Percentiles rank a stretch among this genome's conserved stretches.
Conservation (phyloP, 2,888 invertebrate genomes). For the Petrolisthes cinctipes region DNA sequence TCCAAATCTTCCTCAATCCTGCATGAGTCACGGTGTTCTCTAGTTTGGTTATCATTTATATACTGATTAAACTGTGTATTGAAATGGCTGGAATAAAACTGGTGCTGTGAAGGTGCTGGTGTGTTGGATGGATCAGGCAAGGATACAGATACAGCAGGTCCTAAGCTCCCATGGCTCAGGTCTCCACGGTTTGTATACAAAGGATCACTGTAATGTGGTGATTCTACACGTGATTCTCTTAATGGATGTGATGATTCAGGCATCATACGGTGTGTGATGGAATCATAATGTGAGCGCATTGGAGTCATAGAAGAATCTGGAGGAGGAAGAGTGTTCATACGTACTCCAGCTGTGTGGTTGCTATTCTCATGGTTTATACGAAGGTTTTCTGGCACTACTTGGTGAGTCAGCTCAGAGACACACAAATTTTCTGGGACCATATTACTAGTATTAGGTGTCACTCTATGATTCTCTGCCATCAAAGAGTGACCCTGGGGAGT, state of each 20-base stretch:
- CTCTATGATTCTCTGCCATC: conserved; percentile 62
- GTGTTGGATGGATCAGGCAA: conserved; percentile 52
- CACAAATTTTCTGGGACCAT: conserved; percentile 65
- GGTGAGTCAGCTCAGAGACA: conserved; percentile 57
- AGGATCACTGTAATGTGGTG: conserved; percentile 51
- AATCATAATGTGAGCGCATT: conserved; percentile 61
- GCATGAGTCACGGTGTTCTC: conserved; percentile 35
- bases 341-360: conserved; percentile 17
- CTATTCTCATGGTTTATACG: conserved; percentile 45
- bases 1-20: conserved; percentile 37
- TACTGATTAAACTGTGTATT: conserved; percentile 53
- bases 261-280: conserved; percentile 53
- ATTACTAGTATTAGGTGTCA: conserved; percentile 49
- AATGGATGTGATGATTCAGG: conserved; percentile 43
- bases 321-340: conserved; percentile 44
- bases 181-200: conserved; percentile 45
- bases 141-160: conserved; percentile 41
- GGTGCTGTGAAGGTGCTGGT: conserved; percentile 51
- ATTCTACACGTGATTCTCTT: conserved; percentile 47
- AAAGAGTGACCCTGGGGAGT: conserved; percentile 50
- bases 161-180: conserved; percentile 39
- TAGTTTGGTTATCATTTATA: conserved; percentile 47
- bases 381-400: conserved; percentile 56
- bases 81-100: conserved; percentile 49
- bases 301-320: conserved; percentile 55